Percentiles rank a stretch among this genome's conserved stretches.
Evolutionary conservation across 2,888 invertebrate species (phyloP).

Genomic region (Limnephilus rhombicus): DNA sequence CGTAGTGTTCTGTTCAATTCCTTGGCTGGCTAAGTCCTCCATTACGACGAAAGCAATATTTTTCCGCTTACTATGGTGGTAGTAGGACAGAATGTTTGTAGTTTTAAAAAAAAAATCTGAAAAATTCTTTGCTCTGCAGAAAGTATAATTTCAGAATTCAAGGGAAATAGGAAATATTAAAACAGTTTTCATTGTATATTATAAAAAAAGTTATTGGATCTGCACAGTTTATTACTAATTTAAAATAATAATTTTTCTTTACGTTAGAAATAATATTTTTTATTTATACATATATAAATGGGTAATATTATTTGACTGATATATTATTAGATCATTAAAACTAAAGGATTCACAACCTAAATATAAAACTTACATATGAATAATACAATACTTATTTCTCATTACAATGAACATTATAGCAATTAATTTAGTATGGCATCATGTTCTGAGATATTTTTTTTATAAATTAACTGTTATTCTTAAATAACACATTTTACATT

Average conservation of each 20-base stretch:
- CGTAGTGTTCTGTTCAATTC: no score
- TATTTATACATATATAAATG: neutral
- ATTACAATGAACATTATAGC: constrained; percentile 19
- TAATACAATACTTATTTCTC: neutral
- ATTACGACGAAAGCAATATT: no score
- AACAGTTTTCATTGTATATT: neutral
- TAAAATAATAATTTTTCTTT: neutral
- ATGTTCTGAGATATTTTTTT: constrained; percentile 11
- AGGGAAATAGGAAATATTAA: neutral
- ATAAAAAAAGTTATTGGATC: neutral
- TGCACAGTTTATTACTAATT: neutral
- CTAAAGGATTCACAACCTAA: neutral
- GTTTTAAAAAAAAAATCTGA: no score
- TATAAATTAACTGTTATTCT: neutral
- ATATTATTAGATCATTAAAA: neutral
- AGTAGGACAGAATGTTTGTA: no score
- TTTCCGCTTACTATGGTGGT: no score
- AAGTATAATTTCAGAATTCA: neutral
- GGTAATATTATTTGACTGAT: neutral
- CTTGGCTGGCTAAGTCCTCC: no score
- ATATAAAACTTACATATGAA: neutral
- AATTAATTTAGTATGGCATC: constrained; percentile 28
- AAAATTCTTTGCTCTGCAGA: no score
- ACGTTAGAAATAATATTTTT: neutral
- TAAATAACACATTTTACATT: neutral